Evolutionary conservation across 2,113 vertebrate genomes (phyloP), one percentile per base, ranked within the genome.

Genomic region (Hystrix cristata): DNA sequence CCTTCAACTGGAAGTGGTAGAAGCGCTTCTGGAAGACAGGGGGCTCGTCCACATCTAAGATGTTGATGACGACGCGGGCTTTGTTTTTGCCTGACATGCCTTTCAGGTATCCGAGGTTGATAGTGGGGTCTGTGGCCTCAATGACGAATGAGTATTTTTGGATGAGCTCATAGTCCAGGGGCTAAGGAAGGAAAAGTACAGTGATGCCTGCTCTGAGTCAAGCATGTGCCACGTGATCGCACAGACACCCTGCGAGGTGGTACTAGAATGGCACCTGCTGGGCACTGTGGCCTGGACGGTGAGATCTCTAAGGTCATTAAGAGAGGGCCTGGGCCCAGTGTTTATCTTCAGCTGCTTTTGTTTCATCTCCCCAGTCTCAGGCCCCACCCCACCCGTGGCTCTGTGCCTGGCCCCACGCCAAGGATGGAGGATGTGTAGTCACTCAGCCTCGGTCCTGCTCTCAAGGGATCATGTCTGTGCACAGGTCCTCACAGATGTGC

Each of bases 21-120:
- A 96, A 98, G 5, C 65, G 38, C 23, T 98, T 82, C 4, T 92
- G 94, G 98, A 99, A 99, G 74, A 98, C 95, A 0, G 99, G 99
- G 0, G 99, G 99, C 97, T 99, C 99, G 0, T 99, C 99, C 3
- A 99, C 99, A 0, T 99, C 99, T 0, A 97, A 90, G 83, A 99
- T 98, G 0, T 96, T 98, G 64, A 99, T 98, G 81, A 88, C 95
- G 97, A 99, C 98, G 0, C 97, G 87, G 0, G 98, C 97, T 14
- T 97, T 98, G 95, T 98, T 99, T 21, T 80, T 98, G 3, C 85
- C 16, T 7, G 98, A 95, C 23, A 94, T 60, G 0, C 89, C n/a
- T 55, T 96, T 97, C 48, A 98, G 95, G 51, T 98, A 98, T 2
- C 91, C 91, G 14, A 98, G 97, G 94, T 98, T 96, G 19, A 99